These are phyloP conservation scores for Lanius ludovicianus DNA, from an alignment of 2,113 vertebrate species.

Conservation along the genomic window DNA sequence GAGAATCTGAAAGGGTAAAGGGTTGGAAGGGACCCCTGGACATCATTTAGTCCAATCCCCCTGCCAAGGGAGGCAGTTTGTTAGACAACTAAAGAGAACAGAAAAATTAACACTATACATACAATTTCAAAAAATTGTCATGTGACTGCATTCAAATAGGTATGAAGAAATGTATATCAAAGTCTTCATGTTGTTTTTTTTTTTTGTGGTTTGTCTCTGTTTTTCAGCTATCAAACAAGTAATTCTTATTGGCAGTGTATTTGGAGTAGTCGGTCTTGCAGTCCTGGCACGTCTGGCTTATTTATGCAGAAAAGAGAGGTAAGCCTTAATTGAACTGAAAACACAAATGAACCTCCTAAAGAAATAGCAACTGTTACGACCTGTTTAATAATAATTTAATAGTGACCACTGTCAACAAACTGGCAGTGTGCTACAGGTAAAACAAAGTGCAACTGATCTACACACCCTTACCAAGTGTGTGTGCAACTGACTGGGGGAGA, in stretches of 20 bases:
- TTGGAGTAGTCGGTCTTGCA: neutral
- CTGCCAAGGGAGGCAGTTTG: neutral
- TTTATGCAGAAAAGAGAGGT: conserved; percentile 42
- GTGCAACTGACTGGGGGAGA: neutral
- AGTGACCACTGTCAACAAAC: neutral
- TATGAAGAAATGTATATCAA: neutral
- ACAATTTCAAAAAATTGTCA: neutral
- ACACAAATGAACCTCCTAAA: neutral
- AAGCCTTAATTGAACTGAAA: neutral
- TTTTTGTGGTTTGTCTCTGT: neutral
- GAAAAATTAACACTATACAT: neutral
- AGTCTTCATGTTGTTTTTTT: neutral
- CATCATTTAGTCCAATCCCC: neutral
- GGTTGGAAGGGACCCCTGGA: neutral
- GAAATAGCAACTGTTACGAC: neutral
- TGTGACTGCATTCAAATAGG: neutral
- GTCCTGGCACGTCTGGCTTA: conserved; percentile 17
- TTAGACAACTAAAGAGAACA: neutral
- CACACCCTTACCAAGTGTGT: neutral
- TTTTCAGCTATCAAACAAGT: conserved; percentile 45
- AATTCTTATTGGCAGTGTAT: conserved; percentile 21
- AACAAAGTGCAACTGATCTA: neutral
- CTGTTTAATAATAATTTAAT: neutral
- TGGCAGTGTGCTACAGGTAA: neutral
- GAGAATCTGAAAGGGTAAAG: neutral